Conservation (phyloP, 1,140 invertebrate genomes). For the Lordiphosa stackelbergi region DNA sequence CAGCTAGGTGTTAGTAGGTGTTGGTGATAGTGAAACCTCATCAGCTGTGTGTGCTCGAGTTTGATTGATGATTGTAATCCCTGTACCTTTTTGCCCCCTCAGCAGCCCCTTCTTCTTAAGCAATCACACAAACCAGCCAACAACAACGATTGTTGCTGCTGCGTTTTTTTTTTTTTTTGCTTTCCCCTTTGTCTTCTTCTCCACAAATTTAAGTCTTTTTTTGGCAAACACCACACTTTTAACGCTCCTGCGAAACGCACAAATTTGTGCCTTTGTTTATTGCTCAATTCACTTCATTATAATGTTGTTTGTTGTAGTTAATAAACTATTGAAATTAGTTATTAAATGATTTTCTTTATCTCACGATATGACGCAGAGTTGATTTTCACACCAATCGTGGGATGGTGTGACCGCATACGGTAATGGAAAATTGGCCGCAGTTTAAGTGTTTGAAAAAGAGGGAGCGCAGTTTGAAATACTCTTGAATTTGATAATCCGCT, state of each 20-base stretch:
- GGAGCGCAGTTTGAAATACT: no score
- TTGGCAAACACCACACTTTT: constrained; percentile 4
- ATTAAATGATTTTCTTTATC: constrained; percentile 51
- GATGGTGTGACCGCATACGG: background rate
- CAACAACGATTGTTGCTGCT: no score
- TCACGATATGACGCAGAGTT: constrained; percentile 5
- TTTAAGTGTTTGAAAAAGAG: no score
- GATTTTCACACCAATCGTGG: background rate
- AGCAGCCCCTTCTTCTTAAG: constrained; percentile 34
- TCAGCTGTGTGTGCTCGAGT: constrained; percentile 36
- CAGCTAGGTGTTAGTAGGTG: no score
- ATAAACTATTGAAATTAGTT: no score
- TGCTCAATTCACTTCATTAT: constrained; percentile 44
- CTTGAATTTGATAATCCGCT: no score
- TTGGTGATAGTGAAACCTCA: constrained; percentile 2
- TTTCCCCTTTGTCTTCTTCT: constrained; percentile 5
- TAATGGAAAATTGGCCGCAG: background rate
- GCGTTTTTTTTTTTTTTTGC: constrained; percentile 19
- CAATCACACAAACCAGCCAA: no score
- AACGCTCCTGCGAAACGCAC: no score
- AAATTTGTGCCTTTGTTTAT: constrained; percentile 31
- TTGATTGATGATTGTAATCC: background rate
- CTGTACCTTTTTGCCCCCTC: constrained; percentile 33
- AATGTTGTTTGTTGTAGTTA: constrained; percentile 53
- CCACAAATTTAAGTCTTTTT: constrained; percentile 34